These are phyloP conservation scores for Rotaria macrura DNA, from an alignment of 2,888 invertebrate genomes.

Conservation along the genomic window DNA sequence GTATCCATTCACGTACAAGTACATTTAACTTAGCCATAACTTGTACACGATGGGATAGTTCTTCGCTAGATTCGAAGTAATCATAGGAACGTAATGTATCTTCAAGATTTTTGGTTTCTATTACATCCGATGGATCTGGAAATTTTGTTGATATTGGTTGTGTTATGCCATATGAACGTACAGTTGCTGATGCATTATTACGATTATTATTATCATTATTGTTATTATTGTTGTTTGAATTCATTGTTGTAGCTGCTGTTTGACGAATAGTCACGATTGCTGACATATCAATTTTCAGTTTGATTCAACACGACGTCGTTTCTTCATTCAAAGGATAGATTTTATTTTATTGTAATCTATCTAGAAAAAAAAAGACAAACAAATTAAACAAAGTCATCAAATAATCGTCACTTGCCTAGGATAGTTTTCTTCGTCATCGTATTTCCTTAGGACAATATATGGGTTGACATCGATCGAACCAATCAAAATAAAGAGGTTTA, in stretches of 20 bases:
- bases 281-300: background rate
- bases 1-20: constrained; percentile 85
- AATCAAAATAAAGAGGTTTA: background rate
- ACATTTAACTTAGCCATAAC: constrained; percentile 67
- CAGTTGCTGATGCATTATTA: background rate
- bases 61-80: constrained; percentile 28
- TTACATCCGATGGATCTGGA: constrained; percentile 23
- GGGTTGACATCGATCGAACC: background rate
- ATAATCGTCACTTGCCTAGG: background rate
- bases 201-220: background rate
- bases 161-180: constrained; percentile 26
- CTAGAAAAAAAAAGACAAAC: no score
- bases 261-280: background rate
- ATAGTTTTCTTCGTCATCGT: background rate
- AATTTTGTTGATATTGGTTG: constrained; percentile 23
- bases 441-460: background rate
- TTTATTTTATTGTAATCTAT: no score
- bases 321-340: background rate
- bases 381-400: background rate
- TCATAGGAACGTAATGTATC: constrained; percentile 28
- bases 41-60: constrained; percentile 51
- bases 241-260: background rate
- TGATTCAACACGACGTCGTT: background rate
- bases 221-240: background rate
- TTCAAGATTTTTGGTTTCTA: constrained; percentile 26